Evolutionary conservation across 2,888 invertebrate species (phyloP), one percentile per base, ranked within the genome.

Genomic region (Drosophila setosimentum): DNA sequence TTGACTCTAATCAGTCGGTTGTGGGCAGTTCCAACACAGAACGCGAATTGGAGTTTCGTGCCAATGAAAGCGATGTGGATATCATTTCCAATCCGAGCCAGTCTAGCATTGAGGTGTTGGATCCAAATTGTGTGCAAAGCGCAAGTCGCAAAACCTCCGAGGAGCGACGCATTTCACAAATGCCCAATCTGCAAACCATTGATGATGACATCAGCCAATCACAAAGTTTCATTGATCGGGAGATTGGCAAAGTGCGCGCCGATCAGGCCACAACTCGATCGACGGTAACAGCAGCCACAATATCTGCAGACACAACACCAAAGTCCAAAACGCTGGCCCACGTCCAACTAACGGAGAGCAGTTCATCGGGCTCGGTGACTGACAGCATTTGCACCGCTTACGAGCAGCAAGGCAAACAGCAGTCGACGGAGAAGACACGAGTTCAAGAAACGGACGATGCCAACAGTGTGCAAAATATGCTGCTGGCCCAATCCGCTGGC

Each of bases 61-160:
- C 90, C 16, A 92, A 92, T 72, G 95, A 95, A 82, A 96, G 96
- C 91, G 96, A 96, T 84, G 95, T 96, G 71, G 95, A 96, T 81
- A 94, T 96, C 50, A 93, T 96, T 30, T 96, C 95, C 72, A 96
- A 96, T 92, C 96, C 96, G 18, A 96, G 96, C 92, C 95, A 95
- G 87, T 95, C 95, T 81, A 96, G 96, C 86, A 95, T 96, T 65
- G 95, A 95, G 92, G 94, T 95, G 35, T 91, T 95, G 58, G 95
- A 94, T 81, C 81, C 87, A 4, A 78, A 83, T n/a, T 89, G 78
- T 62, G 71, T 72, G 13, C 86, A 76, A 32, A 77, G 74, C 37
- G 73, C 73, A 10, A 88, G 87, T 73, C 92, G 93, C 8, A 93
- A 92, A 70, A 91, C 91, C 8, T 94, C 94, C 1, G 94, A 94